These are phyloP conservation scores for Drosophila pachea DNA, from an alignment of 1,140 invertebrate species.

Conservation along the genomic window DNA sequence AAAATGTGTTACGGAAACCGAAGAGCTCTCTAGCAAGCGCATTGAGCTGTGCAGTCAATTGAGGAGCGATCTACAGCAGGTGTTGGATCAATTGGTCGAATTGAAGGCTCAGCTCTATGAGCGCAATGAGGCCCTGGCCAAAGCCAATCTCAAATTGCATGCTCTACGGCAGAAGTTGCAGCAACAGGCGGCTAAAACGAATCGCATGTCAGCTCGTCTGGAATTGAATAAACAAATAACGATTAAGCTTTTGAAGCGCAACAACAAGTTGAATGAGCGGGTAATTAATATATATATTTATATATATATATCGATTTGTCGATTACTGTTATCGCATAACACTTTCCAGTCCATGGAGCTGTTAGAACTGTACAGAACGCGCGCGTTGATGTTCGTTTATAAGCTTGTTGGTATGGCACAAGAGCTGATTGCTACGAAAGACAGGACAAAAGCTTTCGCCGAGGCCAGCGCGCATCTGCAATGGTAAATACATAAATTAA, in stretches of 20 bases:
- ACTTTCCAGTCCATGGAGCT: background rate
- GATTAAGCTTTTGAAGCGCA: conserved; percentile 1
- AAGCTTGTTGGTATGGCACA: conserved; percentile 2
- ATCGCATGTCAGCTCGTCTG: background rate
- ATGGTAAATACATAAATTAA: conserved; percentile 5
- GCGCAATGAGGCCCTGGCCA: background rate
- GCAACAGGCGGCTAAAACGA: background rate
- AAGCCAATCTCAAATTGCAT: conserved; percentile 2
- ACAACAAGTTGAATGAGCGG: conserved; percentile 4
- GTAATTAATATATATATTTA: conserved; percentile 8
- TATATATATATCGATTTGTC: background rate
- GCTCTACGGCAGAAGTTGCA: background rate
- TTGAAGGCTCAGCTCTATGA: background rate
- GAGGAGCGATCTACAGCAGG: background rate
- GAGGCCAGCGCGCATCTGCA: conserved; percentile 1
- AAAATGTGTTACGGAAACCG: background rate
- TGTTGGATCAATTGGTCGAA: background rate
- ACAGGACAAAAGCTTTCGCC: background rate
- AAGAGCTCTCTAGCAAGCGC: background rate
- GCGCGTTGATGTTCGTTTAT: conserved; percentile 12
- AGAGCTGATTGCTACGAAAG: conserved; percentile 1
- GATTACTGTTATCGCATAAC: background rate
- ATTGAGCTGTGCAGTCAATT: too few relatives aligned
- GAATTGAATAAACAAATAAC: background rate
- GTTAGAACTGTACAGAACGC: conserved; percentile 6